Evolutionary conservation across 2,888 invertebrate species (phyloP), one percentile per base, ranked within the genome.

Genomic region (Alloscopus bannaensis): DNA sequence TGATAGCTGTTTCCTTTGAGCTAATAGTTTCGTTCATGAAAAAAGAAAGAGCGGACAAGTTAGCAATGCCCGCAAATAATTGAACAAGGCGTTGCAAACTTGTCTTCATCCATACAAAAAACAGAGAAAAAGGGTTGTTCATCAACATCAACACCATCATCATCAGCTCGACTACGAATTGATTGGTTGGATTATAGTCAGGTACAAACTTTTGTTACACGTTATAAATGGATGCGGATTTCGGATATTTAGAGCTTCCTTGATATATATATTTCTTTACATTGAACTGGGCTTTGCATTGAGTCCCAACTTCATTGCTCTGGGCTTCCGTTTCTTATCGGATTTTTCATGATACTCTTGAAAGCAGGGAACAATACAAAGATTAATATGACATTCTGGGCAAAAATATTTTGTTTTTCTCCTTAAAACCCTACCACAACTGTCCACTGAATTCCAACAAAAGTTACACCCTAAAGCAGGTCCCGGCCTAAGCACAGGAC

Each of bases 401-500:
- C 95, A 95, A 87, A 95, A 94, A 88, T 95, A 95, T 88, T 95
- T 95, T 0, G 95, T 95, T 89, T 95, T 95, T 79, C 95, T 91
- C 57, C 95, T 91, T 65, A 95, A 90, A 86, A 95, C 95, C 83
- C 95, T 90, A 42, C 94, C 94, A 88, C 93, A 93, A 57, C 92
- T 92, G 88, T 95, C 95, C 57, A 95, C 94, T 0, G 95, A 95
- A 88, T 95, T 95, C 95, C 95, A 95, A 89, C 95, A 95, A 88
- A 93, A 95, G 89, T 95, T 95, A 89, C 95, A 95, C 85, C 79
- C 79, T 29, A 79, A 45, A 0, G 79, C 79, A 3, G 95, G 95
- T 0, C 95, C 95, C 8, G 93, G 92, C 69, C 95, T 90, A 64
- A 94, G 92, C 11, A 93, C 94, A 8, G 95, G 95, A 87, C 95